Evolutionary conservation across 2,113 vertebrate genomes (phyloP).

Genomic region (Pluvialis apricaria): DNA sequence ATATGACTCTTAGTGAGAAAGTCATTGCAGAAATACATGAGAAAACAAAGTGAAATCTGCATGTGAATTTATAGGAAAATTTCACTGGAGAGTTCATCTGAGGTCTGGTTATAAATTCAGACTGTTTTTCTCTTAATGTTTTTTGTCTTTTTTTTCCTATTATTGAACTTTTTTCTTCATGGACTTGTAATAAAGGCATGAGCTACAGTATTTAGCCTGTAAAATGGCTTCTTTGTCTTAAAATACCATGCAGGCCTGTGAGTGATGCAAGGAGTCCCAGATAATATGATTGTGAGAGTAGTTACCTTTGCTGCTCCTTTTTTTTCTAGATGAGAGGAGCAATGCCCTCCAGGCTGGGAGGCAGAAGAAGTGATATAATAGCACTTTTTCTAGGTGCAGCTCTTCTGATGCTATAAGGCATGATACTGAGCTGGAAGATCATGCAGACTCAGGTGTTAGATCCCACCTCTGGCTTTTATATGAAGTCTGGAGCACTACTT

Average conservation of each 20-base stretch:
- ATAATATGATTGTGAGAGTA: background rate
- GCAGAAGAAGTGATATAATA: background rate
- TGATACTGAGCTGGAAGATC: background rate
- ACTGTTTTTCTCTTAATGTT: background rate
- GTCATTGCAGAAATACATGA: background rate
- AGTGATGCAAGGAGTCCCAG: fast-evolving
- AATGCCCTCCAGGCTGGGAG: fast-evolving
- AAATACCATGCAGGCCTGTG: fast-evolving
- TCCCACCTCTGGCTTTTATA: background rate
- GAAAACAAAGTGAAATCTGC: background rate
- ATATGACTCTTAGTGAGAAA: background rate
- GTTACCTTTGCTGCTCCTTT: background rate
- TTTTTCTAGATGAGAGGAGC: background rate
- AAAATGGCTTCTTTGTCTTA: background rate
- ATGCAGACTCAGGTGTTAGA: background rate
- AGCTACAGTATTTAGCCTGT: background rate
- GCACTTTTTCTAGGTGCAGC: fast-evolving
- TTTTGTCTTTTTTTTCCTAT: background rate
- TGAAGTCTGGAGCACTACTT: background rate
- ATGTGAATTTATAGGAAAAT: background rate
- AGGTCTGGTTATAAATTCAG: background rate
- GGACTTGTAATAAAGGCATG: background rate
- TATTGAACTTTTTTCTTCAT: background rate
- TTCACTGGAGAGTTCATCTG: background rate
- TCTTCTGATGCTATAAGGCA: background rate